Evolutionary conservation across 2,113 vertebrate genomes (phyloP), one percentile per base, ranked within the genome.

Genomic region (Tringa solitaria): DNA sequence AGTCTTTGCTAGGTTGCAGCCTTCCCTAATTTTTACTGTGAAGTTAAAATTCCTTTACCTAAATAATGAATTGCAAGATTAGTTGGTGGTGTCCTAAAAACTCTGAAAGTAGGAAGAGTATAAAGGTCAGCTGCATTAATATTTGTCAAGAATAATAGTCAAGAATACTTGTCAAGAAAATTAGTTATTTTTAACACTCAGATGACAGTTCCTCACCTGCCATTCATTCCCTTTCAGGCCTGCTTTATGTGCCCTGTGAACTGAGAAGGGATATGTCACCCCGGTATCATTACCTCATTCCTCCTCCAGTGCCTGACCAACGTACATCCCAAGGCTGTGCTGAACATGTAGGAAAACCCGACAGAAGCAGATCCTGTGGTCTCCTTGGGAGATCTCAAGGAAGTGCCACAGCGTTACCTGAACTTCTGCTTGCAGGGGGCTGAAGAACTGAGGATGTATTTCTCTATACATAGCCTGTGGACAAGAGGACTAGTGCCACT

Each of bases 401-500:
- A 83, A 70, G 16, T 51, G 19, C 0, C 0, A 14, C 6, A 2
- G 10, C 1, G 0, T 64, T 64, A 22, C 65, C 37, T 93, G n/a
- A 90, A 33, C 15, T 67, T 68, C 27, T 70, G 5, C 12, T 87
- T 74, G 35, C 18, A 43, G 15, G 9, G 26, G 12, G 12, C n/a
- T 88, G 32, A 54, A 57, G 37, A 85, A 73, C 37, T 10, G 41
- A 37, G 17, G 26, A 12, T 37, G 7, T 46, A 82, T 89, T 83
- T 18, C 51, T 67, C 1, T 6, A 11, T 27, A 6, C 15, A 4
- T 7, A 14, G 24, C 12, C 41, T 50, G 8, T 69, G 67, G 46
- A 17, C 30, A 51, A 26, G 30, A 51, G 35, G 23, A 39, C 35
- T 43, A 8, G 11, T 74, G 60, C 22, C 11, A 21, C 70, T 30